These are phyloP conservation scores for Drosophila rhopaloa DNA, from an alignment of 1,140 invertebrate species.

Conservation along the genomic window DNA sequence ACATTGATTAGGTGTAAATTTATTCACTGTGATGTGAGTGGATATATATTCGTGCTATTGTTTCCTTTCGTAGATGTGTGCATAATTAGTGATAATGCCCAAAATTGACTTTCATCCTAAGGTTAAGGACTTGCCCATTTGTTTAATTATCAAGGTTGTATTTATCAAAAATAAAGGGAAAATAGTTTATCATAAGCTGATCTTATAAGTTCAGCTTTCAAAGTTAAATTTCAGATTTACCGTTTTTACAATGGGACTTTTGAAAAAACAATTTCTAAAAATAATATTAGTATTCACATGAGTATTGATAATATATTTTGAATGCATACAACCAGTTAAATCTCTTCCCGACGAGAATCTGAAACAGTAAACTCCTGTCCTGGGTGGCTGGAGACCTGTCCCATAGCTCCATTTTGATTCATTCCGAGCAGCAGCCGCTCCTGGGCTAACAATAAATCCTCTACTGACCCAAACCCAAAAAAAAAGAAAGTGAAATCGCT, in stretches of 20 bases:
- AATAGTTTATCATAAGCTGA: no score
- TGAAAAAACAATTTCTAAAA: no score
- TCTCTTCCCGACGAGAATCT: not conserved
- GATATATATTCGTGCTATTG: conserved; percentile 7
- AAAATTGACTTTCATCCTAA: conserved; percentile 4
- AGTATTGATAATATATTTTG: no score
- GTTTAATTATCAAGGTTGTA: not conserved
- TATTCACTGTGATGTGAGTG: conserved; percentile 46
- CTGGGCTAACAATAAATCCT: conserved; percentile 58
- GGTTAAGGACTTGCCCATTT: not conserved
- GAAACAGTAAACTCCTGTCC: conserved; percentile 8
- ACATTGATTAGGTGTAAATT: conserved; percentile 76
- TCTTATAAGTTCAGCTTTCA: no score
- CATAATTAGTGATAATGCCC: conserved; percentile 14
- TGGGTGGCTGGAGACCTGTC: not conserved
- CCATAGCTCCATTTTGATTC: conserved; percentile 32
- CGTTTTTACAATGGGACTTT: no score
- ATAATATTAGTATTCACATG: no score
- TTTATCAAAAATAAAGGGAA: not conserved
- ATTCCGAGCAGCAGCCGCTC: conserved; percentile 27
- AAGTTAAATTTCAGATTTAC: no score
- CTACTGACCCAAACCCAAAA: conserved; percentile 52
- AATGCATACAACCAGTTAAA: conserved; percentile 5
- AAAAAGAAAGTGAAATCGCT: conserved; percentile 1
- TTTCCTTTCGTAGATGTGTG: conserved; percentile 1